A percentile compares a stretch with the other conserved stretches of the same genome.
Evolutionary conservation across 2,797 vertebrate species (phyloP).

Genomic region (Hoplostethus atlanticus): DNA sequence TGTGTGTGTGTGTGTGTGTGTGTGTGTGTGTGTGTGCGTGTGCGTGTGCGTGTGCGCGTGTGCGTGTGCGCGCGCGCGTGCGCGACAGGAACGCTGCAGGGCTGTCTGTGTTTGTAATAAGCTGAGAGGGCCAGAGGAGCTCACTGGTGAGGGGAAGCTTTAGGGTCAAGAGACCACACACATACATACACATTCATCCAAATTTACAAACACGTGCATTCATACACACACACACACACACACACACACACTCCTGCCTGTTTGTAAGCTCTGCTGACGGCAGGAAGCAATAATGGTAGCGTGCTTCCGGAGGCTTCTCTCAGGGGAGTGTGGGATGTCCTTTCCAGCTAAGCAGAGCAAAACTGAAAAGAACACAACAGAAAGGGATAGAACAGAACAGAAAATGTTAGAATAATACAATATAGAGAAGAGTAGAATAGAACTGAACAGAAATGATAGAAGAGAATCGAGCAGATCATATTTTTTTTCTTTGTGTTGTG

Average conservation of each 20-base stretch:
- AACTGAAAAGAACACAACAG: constrained; percentile 59
- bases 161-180: constrained; percentile 56
- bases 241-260: constrained; percentile 41
- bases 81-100: constrained; percentile 65
- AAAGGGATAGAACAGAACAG: constrained; percentile 1
- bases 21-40: constrained; percentile 26
- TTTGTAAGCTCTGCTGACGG: constrained; percentile 78
- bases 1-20: constrained; percentile 32
- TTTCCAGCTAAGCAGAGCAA: constrained; percentile 73
- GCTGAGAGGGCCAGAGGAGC: constrained; percentile 54
- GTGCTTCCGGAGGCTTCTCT: constrained; percentile 77
- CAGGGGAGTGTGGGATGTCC: constrained; percentile 67
- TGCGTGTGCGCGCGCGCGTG: constrained; percentile 24
- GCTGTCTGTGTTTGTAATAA: constrained; percentile 76
- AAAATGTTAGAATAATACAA: constrained; percentile 1
- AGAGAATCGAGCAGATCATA: background rate
- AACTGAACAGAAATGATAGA: background rate
- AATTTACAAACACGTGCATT: constrained; percentile 31
- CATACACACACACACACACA: constrained; percentile 32
- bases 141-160: constrained; percentile 64
- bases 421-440: background rate
- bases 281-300: constrained; percentile 82
- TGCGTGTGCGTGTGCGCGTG: constrained; percentile 36
- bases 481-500: too few relatives aligned
- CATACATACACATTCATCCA: constrained; percentile 31